phyloP scores from a whole-genome alignment of 2,888 invertebrate genomes.

The Adineta ricciae region DNA sequence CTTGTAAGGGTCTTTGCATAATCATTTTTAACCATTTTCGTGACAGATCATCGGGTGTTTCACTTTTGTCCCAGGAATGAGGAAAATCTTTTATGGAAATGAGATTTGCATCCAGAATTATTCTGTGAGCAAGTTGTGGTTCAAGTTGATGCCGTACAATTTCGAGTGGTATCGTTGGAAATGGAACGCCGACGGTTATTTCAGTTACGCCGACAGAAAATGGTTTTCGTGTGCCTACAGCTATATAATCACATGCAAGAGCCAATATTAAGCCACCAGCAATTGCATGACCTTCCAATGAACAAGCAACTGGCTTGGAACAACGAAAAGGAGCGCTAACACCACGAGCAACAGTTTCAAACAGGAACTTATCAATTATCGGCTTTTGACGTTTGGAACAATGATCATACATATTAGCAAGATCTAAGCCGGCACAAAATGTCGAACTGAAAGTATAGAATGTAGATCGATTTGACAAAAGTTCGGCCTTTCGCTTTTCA shows the following conservation, averaged over 20 bases:
- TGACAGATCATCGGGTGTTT: background rate
- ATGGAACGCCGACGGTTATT: conserved; percentile 1
- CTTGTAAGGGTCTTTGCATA: background rate
- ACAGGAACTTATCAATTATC: background rate
- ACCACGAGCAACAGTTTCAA: background rate
- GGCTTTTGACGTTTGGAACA: background rate
- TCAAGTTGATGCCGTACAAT: background rate
- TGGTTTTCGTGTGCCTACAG: background rate
- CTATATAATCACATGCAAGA: background rate
- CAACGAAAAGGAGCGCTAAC: background rate
- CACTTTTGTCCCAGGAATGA: background rate
- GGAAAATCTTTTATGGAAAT: background rate
- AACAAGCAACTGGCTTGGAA: conserved; percentile 13
- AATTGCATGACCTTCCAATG: conserved; percentile 4
- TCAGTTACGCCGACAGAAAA: background rate
- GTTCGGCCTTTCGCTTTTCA: background rate
- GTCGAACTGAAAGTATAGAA: background rate
- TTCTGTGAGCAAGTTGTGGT: background rate
- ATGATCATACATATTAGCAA: background rate
- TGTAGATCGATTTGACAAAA: too few species aligned
- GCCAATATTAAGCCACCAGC: conserved; percentile 2
- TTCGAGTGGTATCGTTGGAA: background rate
- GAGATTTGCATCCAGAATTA: background rate
- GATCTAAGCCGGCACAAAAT: background rate
- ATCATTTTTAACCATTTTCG: background rate